Percentiles rank a stretch among this genome's conserved stretches.
Conservation (phyloP, 2,113 vertebrate species). For the Marcusenius ussheri region DNA sequence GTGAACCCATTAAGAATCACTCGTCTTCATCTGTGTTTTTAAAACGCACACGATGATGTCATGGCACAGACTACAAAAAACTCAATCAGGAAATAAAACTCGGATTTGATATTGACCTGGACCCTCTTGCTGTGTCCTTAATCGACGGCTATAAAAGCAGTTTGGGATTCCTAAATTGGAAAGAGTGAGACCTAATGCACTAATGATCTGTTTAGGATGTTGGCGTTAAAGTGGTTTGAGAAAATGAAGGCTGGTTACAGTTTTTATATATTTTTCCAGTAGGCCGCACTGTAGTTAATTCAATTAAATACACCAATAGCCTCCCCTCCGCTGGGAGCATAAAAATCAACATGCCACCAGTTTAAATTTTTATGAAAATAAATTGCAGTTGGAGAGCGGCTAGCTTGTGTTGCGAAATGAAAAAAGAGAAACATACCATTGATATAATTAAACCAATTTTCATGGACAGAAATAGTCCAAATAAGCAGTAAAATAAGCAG, state of each 20-base stretch:
- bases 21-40: background rate
- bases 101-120: slow-evolving; percentile 20
- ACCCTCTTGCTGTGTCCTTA: slow-evolving; percentile 65
- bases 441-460: slow-evolving; percentile 92
- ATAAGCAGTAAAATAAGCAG: slow-evolving; percentile 78
- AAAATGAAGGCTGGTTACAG: slow-evolving; percentile 57
- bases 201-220: slow-evolving; percentile 84
- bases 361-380: slow-evolving; percentile 94
- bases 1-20: background rate
- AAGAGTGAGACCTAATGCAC: slow-evolving; percentile 67
- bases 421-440: slow-evolving; percentile 76
- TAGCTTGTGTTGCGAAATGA: slow-evolving; percentile 82
- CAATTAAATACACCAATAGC: slow-evolving; percentile 91
- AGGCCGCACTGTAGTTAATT: slow-evolving; percentile 89
- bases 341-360: slow-evolving; percentile 80
- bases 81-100: background rate
- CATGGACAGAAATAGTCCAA: slow-evolving; percentile 74
- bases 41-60: background rate
- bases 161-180: slow-evolving; percentile 65
- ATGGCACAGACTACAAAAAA: background rate
- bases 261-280: slow-evolving; percentile 80
- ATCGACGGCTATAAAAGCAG: slow-evolving; percentile 67
- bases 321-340: slow-evolving; percentile 71
- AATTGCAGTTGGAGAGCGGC: slow-evolving; percentile 87
- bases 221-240: slow-evolving; percentile 72